A percentile compares a stretch with the other conserved stretches of the same genome.
phyloP scores from a whole-genome alignment of 2,113 vertebrate species.

The Psittacula cyanocephala region DNA sequence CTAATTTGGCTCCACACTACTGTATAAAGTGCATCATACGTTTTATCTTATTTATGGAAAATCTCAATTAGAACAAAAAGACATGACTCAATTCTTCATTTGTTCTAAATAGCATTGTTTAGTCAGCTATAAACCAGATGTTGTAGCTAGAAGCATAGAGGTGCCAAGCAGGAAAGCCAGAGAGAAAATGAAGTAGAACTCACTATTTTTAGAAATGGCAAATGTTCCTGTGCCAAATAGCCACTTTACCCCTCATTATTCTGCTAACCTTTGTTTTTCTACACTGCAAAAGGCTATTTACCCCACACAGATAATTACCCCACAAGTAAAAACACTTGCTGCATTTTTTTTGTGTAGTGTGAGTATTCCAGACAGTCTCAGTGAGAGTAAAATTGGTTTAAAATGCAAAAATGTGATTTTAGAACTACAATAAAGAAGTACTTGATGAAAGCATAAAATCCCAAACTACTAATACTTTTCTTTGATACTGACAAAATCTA shows the following conservation, averaged over 20 bases:
- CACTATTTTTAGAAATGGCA: background rate
- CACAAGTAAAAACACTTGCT: conserved; percentile 35
- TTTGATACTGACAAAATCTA: background rate
- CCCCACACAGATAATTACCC: conserved; percentile 1
- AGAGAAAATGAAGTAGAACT: conserved; percentile 11
- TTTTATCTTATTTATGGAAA: background rate
- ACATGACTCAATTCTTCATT: background rate
- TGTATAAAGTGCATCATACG: background rate
- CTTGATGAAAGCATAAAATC: background rate
- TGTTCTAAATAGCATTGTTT: background rate
- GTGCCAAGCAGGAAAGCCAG: background rate
- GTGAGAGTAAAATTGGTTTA: background rate
- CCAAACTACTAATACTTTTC: background rate
- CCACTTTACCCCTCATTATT: conserved; percentile 3
- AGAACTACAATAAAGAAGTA: background rate
- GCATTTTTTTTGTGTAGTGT: background rate
- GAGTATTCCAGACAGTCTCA: conserved; percentile 3
- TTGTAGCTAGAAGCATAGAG: conserved; percentile 5
- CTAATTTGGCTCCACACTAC: background rate
- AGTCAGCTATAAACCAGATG: conserved; percentile 7
- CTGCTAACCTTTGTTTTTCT: conserved; percentile 4
- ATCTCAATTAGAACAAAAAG: background rate
- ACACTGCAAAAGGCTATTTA: conserved; percentile 6
- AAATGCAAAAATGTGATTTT: conserved; percentile 8
- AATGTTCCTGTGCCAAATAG: background rate